Evolutionary conservation across 2,888 invertebrate genomes (phyloP), one percentile per base, ranked within the genome.

Genomic region (Clusia tigrina): DNA sequence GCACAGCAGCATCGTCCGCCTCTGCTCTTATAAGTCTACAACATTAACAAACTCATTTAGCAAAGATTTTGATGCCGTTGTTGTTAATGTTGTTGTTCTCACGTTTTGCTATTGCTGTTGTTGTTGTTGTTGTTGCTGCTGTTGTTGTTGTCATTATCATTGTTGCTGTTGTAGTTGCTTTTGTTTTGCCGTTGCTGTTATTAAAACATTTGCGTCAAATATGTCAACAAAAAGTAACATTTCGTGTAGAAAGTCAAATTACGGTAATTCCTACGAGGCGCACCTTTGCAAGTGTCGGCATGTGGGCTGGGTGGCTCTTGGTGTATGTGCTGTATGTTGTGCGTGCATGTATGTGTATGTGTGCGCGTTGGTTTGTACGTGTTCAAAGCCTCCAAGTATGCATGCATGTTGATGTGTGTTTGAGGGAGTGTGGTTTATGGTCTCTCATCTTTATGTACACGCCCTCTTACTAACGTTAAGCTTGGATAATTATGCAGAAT

Each of bases 181-280:
- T 42, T 42, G 42, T 42, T 42, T n/a, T n/a, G n/a, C n/a, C n/a
- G n/a, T 32, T 32, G 32, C 32, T 32, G 32, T 55, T 56, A 56
- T 56, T 38, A 55, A 17, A 56, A 56, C 56, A 56, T 56, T 56
- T 56, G 42, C 56, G 56, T 38, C 48, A 57, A 57, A 57, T 25
- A 18, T 57, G 48, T 57, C 46, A 57, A 48, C 57, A 57, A n/a
- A 57, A 57, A 57, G 57, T 57, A 48, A 57, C 46, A 57, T 48
- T 57, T 48, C 57, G 57, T 57, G 57, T 57, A 46, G 26, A 48
- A 57, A 48, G 48, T 18, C 17, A 57, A 57, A 57, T 57, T 57
- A 46, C 22, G 48, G 57, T 17, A 57, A 57, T 57, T 57, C 57
- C 57, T 46, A 25, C 26, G 57, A 57, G 57, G 26, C 46, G 26